phyloP scores from a whole-genome alignment of 2,888 invertebrate genomes.

The Polyommatus icarus region DNA sequence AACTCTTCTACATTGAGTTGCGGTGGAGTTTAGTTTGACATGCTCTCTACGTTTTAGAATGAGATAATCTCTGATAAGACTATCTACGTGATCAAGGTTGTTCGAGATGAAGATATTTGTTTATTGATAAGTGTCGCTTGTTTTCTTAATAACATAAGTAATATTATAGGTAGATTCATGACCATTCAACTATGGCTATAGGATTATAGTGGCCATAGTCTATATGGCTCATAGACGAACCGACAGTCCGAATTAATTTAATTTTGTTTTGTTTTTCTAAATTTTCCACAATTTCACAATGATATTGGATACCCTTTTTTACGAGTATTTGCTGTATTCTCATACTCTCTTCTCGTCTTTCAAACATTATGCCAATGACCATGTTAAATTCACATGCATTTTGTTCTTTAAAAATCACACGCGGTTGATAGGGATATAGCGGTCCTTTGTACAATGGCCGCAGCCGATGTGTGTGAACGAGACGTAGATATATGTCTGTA shows the following conservation, averaged over 20 bases:
- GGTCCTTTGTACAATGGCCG: not conserved
- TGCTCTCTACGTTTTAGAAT: not conserved
- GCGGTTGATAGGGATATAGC: constrained; percentile 16
- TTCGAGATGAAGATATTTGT: constrained; percentile 14
- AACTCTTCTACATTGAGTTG: not conserved
- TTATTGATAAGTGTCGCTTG: not conserved
- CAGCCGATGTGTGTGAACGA: constrained; percentile 16
- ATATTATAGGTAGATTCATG: not conserved
- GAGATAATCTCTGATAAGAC: constrained; percentile 15
- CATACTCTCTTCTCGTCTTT: not conserved
- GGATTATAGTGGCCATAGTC: too few relatives aligned
- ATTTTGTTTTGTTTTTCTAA: too few relatives aligned
- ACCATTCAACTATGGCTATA: not conserved
- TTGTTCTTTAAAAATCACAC: not conserved
- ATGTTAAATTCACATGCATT: not conserved
- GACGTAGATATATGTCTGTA: not conserved
- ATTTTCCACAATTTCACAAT: too few relatives aligned
- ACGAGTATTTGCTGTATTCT: too few relatives aligned
- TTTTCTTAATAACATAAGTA: not conserved
- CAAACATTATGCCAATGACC: not conserved
- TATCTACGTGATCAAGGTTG: constrained; percentile 22
- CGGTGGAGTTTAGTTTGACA: not conserved
- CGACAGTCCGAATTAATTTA: not conserved
- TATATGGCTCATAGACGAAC: not conserved
- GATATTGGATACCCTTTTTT: too few relatives aligned